These are phyloP conservation scores for Crocodylus rhombifer DNA, from an alignment of 2,797 vertebrate genomes.

Conservation along the genomic window DNA sequence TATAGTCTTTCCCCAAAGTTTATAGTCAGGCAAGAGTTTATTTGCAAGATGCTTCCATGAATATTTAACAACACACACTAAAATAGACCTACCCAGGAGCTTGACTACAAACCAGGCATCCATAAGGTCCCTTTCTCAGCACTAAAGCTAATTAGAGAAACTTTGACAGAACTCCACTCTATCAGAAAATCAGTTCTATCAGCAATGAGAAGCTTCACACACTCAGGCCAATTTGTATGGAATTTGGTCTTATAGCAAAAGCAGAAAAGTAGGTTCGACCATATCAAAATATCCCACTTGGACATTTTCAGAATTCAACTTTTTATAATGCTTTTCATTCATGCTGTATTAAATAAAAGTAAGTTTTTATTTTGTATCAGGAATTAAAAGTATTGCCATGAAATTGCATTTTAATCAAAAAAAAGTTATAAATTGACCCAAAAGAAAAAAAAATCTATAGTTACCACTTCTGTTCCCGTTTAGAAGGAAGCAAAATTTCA, in stretches of 20 bases:
- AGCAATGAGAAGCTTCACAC: no score
- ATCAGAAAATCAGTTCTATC: no score
- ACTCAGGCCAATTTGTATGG: no score
- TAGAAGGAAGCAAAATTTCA: accelerated
- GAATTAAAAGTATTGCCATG: not conserved
- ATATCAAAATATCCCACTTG: not conserved
- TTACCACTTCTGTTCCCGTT: not conserved
- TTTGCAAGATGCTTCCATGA: not conserved
- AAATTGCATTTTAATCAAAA: not conserved
- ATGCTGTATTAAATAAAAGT: not conserved
- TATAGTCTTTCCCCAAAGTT: not conserved
- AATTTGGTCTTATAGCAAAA: no score
- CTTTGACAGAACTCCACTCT: no score
- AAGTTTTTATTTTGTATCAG: not conserved
- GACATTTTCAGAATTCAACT: accelerated
- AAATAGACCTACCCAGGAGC: not conserved
- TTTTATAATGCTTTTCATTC: not conserved
- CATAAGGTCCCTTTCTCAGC: not conserved
- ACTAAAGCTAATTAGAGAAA: no score
- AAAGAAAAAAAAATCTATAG: not conserved
- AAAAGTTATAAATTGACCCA: not conserved
- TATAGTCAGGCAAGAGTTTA: not conserved
- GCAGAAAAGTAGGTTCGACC: no score
- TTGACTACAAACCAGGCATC: not conserved
- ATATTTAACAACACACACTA: not conserved